Evolutionary conservation across 2,888 invertebrate genomes (phyloP), one percentile per base, ranked within the genome.

Genomic region (Rotaria socialis): DNA sequence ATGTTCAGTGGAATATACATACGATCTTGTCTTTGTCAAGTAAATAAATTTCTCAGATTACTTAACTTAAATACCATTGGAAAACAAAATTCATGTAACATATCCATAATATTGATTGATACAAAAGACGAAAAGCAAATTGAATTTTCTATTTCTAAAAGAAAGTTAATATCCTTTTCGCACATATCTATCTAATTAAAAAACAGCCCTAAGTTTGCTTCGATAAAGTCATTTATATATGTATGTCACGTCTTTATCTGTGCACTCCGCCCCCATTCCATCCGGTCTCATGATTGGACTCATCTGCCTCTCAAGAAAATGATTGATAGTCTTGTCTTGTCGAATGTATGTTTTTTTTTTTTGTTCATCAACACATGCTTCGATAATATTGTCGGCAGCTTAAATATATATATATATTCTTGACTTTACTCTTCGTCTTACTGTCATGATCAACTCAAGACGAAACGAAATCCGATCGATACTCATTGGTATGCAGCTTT

Each of bases 141-240:
- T n/a, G 27, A 60, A 27, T 60, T n/a, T 27, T 27, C 8, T 4
- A 10, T 22, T 27, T 7, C 27, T 27, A 11, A 60, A 8, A 60
- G 14, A 60, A 60, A 60, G 60, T 67, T 67, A 67, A 67, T 67
- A 67, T 67, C 67, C 35, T 67, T 35, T 35, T 67, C 67, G 35
- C 67, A 67, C 35, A 67, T 67, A 67, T 67, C 67, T 67, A 67
- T 67, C 19, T 35, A 67, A 67, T 67, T 67, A 67, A 67, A 67
- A 67, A 35, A 55, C 4, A 55, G 2, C 19, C 35, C 35, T 67
- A 67, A 35, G 27, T 27, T 67, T 67, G 27, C 35, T 67, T 67
- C 35, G 67, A 67, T 67, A 67, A 67, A 67, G 67, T 67, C 67
- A 67, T 67, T 67, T 67, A 67, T 67, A 67, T 67, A 67, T 67